Conservation (phyloP, 2,113 vertebrate species). For the Notothenia coriiceps region DNA sequence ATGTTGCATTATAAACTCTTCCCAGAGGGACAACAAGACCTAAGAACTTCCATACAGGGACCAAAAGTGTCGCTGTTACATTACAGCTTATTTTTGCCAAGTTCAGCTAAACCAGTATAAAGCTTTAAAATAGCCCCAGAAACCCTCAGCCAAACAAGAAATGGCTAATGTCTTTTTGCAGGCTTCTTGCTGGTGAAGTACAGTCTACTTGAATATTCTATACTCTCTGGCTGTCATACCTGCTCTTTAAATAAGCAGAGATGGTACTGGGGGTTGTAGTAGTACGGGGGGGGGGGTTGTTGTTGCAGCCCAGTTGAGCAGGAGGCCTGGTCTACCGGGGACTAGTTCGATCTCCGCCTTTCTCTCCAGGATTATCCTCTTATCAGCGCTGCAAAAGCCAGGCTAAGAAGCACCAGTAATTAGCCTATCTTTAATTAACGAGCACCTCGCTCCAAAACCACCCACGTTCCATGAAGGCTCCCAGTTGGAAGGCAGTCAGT, state of each 20-base stretch:
- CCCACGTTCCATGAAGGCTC: constrained; percentile 75
- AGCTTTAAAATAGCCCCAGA: constrained; percentile 22
- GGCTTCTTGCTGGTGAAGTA: constrained; percentile 61
- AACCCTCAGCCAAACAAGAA: constrained; percentile 33
- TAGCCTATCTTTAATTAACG: constrained; percentile 88
- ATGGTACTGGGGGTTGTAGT: constrained; percentile 22
- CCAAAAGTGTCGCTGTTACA: neutral
- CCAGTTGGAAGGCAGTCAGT: constrained; percentile 74
- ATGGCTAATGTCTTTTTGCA: constrained; percentile 49
- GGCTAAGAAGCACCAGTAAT: constrained; percentile 84
- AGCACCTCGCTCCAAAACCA: constrained; percentile 80
- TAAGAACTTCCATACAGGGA: constrained; percentile 20
- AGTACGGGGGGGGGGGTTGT: constrained; percentile 13
- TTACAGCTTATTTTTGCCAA: neutral
- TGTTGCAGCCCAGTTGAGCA: constrained; percentile 71
- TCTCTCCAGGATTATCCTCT: constrained; percentile 86
- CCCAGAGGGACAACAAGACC: neutral
- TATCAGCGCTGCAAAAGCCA: constrained; percentile 82
- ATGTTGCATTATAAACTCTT: neutral
- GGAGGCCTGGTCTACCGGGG: constrained; percentile 77
- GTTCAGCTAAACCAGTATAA: constrained; percentile 16
- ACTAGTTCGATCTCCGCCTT: constrained; percentile 82
- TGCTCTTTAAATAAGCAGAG: constrained; percentile 66
- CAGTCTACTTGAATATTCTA: constrained; percentile 79
- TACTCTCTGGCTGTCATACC: constrained; percentile 56